phyloP scores from a whole-genome alignment of 2,888 invertebrate species.

The Adela reaumurella region DNA sequence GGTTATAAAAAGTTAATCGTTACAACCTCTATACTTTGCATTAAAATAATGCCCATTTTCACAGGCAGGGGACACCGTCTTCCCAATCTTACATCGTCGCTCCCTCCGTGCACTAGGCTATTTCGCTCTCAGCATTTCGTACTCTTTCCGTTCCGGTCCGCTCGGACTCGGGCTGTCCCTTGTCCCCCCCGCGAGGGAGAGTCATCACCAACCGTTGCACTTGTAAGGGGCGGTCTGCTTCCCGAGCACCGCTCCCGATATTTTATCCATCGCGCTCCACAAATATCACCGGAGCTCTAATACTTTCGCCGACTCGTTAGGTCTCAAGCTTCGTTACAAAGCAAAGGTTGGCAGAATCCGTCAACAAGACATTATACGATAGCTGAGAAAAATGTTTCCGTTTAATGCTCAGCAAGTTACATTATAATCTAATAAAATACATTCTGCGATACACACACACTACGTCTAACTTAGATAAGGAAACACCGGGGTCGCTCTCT shows the following conservation, averaged over 20 bases:
- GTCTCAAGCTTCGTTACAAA: conserved; percentile 35
- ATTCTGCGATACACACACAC: not conserved
- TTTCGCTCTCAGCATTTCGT: conserved; percentile 26
- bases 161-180: not conserved
- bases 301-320: no score
- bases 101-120: conserved; percentile 32
- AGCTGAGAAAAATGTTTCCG: conserved; percentile 51
- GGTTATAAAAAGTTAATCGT: conserved; percentile 15
- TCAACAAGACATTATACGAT: conserved; percentile 42
- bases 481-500: no score
- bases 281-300: no score
- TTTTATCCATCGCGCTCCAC: not conserved
- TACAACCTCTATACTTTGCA: conserved; percentile 91
- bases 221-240: no score
- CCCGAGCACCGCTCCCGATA: no score
- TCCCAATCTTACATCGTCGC: conserved; percentile 48
- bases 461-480: not conserved
- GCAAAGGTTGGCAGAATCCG: conserved; percentile 35
- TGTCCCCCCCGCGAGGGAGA: conserved; percentile 13
- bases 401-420: conserved; percentile 50
- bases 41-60: conserved; percentile 87
- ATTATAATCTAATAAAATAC: not conserved
- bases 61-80: conserved; percentile 47
- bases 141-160: not conserved
- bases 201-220: conserved; percentile 42